Conservation (phyloP, 2,888 invertebrate species). For the Agrenia bidenticulata region DNA sequence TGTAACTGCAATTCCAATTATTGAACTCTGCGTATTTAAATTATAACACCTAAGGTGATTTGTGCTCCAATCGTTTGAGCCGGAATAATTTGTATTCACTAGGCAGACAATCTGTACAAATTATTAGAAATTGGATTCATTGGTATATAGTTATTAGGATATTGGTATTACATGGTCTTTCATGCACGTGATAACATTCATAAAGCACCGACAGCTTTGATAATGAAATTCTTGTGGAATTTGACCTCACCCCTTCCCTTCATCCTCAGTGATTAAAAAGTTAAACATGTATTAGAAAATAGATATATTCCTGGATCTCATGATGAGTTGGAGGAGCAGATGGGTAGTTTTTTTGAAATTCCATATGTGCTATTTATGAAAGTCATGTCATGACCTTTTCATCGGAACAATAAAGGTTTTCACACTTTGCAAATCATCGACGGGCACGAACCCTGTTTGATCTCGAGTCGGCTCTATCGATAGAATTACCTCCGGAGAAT, state of each 20-base stretch:
- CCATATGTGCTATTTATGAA: slow-evolving; percentile 7
- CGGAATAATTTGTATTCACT: too few relatives aligned
- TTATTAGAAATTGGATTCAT: too few relatives aligned
- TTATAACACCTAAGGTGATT: too few relatives aligned
- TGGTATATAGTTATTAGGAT: too few relatives aligned
- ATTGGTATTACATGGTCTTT: too few relatives aligned
- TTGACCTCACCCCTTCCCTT: neutral
- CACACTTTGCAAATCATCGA: slow-evolving; percentile 35
- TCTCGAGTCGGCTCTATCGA: slow-evolving; percentile 14
- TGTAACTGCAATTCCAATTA: too few relatives aligned
- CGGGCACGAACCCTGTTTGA: slow-evolving; percentile 15
- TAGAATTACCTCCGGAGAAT: slow-evolving; percentile 20
- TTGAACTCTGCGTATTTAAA: too few relatives aligned
- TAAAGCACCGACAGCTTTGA: neutral
- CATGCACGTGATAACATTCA: too few relatives aligned
- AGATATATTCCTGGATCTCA: neutral
- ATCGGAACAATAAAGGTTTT: slow-evolving; percentile 27
- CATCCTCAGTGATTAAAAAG: neutral
- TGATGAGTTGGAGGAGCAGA: neutral
- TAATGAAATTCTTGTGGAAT: neutral
- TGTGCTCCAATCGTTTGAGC: too few relatives aligned
- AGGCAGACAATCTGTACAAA: too few relatives aligned
- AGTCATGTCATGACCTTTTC: slow-evolving; percentile 16
- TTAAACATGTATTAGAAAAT: neutral
- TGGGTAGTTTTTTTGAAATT: neutral